These are phyloP conservation scores for Phalacrocorax aristotelis DNA, from an alignment of 2,113 vertebrate species.

Conservation along the genomic window DNA sequence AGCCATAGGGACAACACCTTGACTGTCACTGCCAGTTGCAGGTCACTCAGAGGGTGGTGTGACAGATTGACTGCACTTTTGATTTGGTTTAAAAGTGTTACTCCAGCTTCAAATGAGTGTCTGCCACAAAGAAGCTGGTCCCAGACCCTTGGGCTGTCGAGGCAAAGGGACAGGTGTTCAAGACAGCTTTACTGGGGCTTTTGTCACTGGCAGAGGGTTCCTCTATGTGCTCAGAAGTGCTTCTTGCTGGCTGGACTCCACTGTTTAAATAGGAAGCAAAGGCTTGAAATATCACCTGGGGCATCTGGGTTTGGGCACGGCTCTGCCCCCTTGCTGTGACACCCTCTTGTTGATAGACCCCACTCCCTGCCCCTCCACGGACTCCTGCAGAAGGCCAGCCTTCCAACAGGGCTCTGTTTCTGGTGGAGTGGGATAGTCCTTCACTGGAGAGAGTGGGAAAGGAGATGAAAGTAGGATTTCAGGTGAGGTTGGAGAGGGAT, in stretches of 20 bases:
- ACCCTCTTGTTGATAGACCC: not conserved
- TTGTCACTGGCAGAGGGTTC: not conserved
- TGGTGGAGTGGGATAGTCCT: not conserved
- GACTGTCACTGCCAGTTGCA: not conserved
- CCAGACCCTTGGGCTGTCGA: not conserved
- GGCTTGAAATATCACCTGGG: not conserved
- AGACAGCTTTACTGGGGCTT: not conserved
- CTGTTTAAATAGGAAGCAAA: not conserved
- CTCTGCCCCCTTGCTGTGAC: not conserved
- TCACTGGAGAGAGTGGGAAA: not conserved
- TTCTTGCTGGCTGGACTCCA: not conserved
- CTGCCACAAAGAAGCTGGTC: not conserved
- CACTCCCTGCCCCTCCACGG: not conserved
- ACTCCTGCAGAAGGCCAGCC: not conserved
- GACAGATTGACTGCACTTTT: not conserved
- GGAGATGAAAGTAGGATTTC: not conserved
- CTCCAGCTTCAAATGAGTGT: not conserved
- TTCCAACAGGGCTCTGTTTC: accelerated
- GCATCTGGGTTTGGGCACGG: not conserved
- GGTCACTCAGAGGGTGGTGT: not conserved
- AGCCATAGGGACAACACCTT: not conserved
- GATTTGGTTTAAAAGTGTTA: not conserved
- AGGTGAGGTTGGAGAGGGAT: not conserved
- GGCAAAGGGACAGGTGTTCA: accelerated
- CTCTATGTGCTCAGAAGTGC: not conserved